Evolutionary conservation across 2,113 vertebrate genomes (phyloP), one percentile per base, ranked within the genome.

Genomic region (Cyprinodon tularosa): DNA sequence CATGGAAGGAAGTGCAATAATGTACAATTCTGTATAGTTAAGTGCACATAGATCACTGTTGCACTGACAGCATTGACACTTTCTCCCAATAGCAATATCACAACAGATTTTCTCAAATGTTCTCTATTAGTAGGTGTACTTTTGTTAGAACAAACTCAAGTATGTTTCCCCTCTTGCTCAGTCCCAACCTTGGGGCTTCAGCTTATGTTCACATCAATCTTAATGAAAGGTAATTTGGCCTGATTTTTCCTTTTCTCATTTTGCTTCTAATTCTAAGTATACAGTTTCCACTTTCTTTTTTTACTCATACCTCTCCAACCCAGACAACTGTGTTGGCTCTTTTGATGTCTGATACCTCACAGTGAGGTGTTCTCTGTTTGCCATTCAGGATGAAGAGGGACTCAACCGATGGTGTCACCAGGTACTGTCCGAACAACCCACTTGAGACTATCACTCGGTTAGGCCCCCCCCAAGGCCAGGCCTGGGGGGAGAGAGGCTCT

Each of bases 301-400:
- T 47, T 10, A 83, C 91, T 99, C 97, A 99, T 95, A 97, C 97
- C 88, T 99, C 98, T 3, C 96, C 97, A 13, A 99, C 96, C 98
- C 98, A 99, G 82, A 98, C 96, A 66, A 95, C 93, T 65, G 96
- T 95, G 93, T 97, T 96, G 13, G 95, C 96, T 72, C 93, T 92
- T 88, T 93, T 96, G 77, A 99, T 86, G 81, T 96, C 96, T 0
- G 96, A 95, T 85, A 99, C 95, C 95, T 99, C 96, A 42, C 98
- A 99, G 84, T 95, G 96, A 66, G 96, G 94, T 0, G 92, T 86
- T 22, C 94, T 96, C 89, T 94, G 96, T 86, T 96, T 95, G 68
- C 96, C 97, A 0, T 96, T 95, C 89, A 99, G 90, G 83, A 99
- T 93, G 85, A 99, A 96, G 83, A 99, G 88, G 0, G 98, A 99